phyloP scores from a whole-genome alignment of 2,797 vertebrate genomes.

The Malurus splendens region DNA sequence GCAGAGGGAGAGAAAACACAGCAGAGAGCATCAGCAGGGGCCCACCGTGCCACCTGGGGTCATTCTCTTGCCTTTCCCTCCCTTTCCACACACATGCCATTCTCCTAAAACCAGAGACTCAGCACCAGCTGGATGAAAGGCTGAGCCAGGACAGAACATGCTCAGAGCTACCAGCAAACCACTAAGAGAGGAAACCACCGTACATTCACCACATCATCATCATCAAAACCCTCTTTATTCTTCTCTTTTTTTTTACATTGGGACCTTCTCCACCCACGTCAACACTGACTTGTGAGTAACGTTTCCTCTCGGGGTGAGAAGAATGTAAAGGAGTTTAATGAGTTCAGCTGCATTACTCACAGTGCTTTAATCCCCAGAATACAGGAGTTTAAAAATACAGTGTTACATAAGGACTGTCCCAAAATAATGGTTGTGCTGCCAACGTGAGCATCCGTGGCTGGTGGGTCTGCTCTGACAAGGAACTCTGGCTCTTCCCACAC shows the following conservation, averaged over 20 bases:
- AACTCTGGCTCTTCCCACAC: conserved; percentile 15
- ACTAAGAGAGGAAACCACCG: not conserved
- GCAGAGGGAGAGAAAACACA: conserved; percentile 50
- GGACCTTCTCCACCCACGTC: not conserved
- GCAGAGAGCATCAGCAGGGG: conserved; percentile 27
- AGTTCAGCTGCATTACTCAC: conserved; percentile 36
- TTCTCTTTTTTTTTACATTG: not conserved
- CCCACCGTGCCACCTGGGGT: not conserved
- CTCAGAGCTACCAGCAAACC: not conserved
- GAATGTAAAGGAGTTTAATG: conserved; percentile 8
- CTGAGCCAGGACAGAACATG: not conserved
- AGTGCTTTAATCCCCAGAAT: conserved; percentile 4
- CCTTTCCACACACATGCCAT: not conserved
- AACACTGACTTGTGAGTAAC: not conserved
- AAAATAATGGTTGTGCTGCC: conserved; percentile 13
- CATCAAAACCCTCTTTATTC: not conserved
- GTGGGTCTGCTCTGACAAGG: not conserved
- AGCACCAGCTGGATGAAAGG: not conserved
- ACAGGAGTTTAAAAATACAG: conserved; percentile 25
- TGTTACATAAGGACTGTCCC: not conserved
- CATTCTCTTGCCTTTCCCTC: conserved; percentile 19
- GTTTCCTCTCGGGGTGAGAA: not conserved
- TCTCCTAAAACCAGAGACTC: conserved; percentile 7
- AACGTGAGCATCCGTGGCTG: not conserved
- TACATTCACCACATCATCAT: not conserved